Evolutionary conservation across 2,888 invertebrate species (phyloP).

Genomic region (Caenorhabditis sp.): DNA sequence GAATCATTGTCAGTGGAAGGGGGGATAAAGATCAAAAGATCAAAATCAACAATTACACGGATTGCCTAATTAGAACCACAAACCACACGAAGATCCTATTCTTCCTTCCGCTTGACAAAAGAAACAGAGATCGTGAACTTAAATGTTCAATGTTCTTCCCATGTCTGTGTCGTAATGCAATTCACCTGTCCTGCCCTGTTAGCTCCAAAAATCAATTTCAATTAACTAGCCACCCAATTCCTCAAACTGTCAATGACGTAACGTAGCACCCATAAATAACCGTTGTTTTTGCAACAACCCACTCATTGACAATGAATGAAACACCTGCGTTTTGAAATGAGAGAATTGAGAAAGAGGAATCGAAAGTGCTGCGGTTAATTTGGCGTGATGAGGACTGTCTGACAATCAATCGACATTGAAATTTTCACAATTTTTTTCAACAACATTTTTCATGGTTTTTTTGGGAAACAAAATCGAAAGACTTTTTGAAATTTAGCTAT

Average conservation of each 20-base stretch:
- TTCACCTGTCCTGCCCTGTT: neutral
- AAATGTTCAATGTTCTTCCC: neutral
- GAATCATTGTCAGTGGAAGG: too few relatives aligned
- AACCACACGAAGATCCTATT: too few relatives aligned
- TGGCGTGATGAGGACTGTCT: conserved; percentile 23
- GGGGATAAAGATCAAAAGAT: conserved; percentile 9
- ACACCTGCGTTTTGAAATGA: neutral
- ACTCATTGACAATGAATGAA: neutral
- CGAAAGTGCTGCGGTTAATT: conserved; percentile 39
- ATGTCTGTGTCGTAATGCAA: too few relatives aligned
- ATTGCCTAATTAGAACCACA: neutral
- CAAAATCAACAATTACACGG: too few relatives aligned
- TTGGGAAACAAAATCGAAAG: too few relatives aligned
- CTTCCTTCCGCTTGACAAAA: neutral
- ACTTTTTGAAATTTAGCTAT: too few relatives aligned
- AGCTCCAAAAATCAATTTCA: too few relatives aligned
- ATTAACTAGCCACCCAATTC: too few relatives aligned
- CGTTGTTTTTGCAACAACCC: too few relatives aligned
- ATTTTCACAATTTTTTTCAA: neutral
- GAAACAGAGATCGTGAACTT: conserved; percentile 1
- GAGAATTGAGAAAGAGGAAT: neutral
- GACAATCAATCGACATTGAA: too few relatives aligned
- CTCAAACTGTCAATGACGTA: too few relatives aligned
- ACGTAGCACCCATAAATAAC: neutral
- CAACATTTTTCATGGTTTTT: neutral